Base-by-base conservation (phyloP, 1,140 invertebrate genomes). In the Chlorops oryzae region DNA sequence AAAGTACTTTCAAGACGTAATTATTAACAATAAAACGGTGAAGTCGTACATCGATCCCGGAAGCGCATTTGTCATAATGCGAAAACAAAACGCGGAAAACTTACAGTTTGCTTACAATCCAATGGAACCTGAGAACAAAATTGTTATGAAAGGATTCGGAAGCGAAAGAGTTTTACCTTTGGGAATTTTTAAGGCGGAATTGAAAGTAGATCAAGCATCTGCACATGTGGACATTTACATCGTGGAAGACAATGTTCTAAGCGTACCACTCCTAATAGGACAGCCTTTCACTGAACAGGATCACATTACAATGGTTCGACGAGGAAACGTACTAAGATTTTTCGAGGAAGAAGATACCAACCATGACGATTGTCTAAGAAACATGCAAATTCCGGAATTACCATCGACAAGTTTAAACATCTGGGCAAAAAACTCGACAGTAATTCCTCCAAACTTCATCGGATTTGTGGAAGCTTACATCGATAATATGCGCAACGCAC, bases 221-320 rank as follows among this genome's bases (percentile, higher is more conserved):
- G 40, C 40, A 20, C n/a, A 42, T 9, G 40, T 42, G 15, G 23
- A 42, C 12, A 25, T 42, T 20, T 25, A 21, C 25, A 23, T 42
- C 3, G 40, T 42, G 9, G 5, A 22, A 42, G 22, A 42, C 15
- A 23, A 42, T 23, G 20, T 21, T 21, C 22, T 42, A 25, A 22
- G 25, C 15, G 25, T 42, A 23, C 40, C 40, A 23, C 22, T 42
- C 15, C 15, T 42, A 25, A 22, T 42, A 13, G 40, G 40, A 42
- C 22, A 42, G n/a, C 40, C 40, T 3, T 42, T 42, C 15, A 42
- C 40, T 15, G 40, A 42, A 42, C 22, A 42, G 10, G 40, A 42
- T 23, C 23, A 42, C 40, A 42, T 42, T 10, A 42, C 40, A n/a
- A 41, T 41, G 17, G 40, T 41, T 22, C 17, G 22, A 7, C 40